Conservation (phyloP, 2,797 vertebrate genomes). For the Microctenopoma stevenorrisi region DNA sequence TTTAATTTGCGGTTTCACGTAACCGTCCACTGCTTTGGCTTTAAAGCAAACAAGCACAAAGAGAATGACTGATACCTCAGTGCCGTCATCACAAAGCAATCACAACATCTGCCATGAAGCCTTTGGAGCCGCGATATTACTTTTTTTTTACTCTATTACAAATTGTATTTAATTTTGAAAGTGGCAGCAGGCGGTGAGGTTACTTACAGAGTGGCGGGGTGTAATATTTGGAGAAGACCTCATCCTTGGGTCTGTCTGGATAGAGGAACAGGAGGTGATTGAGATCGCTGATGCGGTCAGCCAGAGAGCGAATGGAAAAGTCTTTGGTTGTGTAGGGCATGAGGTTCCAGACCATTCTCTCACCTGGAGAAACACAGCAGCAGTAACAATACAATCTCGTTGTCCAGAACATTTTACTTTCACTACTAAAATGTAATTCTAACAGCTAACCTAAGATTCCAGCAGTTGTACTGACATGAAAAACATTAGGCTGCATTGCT, state of each 20-base stretch:
- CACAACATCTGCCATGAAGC: not conserved
- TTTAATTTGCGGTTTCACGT: constrained; percentile 98
- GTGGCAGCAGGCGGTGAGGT: constrained; percentile 16
- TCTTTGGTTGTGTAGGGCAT: constrained; percentile 99
- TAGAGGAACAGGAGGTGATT: constrained; percentile 95
- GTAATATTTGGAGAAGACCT: constrained; percentile 98
- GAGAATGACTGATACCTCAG: constrained; percentile 12
- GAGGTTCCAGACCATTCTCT: constrained; percentile 96
- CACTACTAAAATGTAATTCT: not conserved
- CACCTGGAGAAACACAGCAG: constrained; percentile 67
- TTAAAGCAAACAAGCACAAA: constrained; percentile 44
- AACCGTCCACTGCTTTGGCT: constrained; percentile 96
- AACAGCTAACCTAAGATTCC: not conserved
- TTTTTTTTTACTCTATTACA: too few species aligned
- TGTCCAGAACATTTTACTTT: not conserved
- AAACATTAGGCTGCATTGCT: too few species aligned
- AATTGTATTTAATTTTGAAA: not conserved
- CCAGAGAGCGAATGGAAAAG: constrained; percentile 97
- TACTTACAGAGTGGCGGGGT: constrained; percentile 92
- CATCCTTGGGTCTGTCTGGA: constrained; percentile 94
- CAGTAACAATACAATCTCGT: not conserved
- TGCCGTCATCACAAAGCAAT: not conserved
- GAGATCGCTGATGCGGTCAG: constrained; percentile 96
- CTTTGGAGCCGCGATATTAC: not conserved
- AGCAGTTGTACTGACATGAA: too few species aligned